Percentiles rank a stretch among this genome's conserved stretches.
These are phyloP conservation scores for Sepiola atlantica DNA, from an alignment of 2,888 invertebrate genomes.

Conservation along the genomic window DNA sequence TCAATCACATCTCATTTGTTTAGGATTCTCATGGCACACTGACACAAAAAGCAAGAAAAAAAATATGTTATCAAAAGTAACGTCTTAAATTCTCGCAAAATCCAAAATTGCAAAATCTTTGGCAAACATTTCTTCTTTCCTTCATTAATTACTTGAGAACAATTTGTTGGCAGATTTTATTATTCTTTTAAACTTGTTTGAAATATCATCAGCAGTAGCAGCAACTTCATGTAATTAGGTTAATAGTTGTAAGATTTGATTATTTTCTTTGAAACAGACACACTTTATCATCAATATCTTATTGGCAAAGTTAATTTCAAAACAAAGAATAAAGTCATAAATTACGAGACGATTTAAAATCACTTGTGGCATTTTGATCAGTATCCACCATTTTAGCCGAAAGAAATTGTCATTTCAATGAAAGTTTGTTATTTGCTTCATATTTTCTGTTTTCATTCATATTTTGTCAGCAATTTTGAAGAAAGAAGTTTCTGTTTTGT, in stretches of 20 bases:
- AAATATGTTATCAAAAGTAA: background rate
- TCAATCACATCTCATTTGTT: background rate
- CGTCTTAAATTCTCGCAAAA: background rate
- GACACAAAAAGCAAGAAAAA: background rate
- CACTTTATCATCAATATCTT: background rate
- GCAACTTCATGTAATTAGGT: background rate
- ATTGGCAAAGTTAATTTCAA: background rate
- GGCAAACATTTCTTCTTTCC: background rate
- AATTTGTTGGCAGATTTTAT: background rate
- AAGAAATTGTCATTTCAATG: background rate
- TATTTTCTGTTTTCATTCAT: background rate
- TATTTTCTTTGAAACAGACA: background rate
- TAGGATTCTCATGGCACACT: background rate
- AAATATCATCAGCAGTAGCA: background rate
- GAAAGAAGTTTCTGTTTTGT: background rate
- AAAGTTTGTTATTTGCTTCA: background rate
- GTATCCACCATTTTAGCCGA: background rate
- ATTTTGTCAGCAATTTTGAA: background rate
- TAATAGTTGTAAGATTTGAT: background rate
- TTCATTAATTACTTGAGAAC: background rate
- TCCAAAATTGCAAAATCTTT: background rate
- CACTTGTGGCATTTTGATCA: slow-evolving; percentile 19
- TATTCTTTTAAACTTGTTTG: background rate
- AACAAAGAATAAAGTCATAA: background rate
- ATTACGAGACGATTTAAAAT: background rate